Evolutionary conservation across 2,797 vertebrate species (phyloP).

Genomic region (Apogon hyalosoma): DNA sequence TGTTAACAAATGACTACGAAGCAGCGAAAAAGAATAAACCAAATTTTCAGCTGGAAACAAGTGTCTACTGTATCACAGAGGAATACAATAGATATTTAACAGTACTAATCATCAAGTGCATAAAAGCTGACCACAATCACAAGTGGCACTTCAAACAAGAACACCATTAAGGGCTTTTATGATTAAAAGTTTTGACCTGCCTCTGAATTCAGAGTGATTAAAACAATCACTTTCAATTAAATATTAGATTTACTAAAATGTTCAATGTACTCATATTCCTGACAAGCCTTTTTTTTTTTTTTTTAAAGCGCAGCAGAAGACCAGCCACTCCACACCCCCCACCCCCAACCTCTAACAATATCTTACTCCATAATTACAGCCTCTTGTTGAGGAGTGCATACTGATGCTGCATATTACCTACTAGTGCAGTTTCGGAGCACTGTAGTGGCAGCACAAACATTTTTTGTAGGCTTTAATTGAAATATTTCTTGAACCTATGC

Average conservation of each 20-base stretch:
- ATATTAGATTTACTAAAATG: constrained; percentile 78
- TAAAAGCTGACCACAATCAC: constrained; percentile 79
- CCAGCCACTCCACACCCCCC: constrained; percentile 46
- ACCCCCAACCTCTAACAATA: constrained; percentile 63
- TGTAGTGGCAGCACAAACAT: constrained; percentile 6
- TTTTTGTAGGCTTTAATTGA: constrained; percentile 19
- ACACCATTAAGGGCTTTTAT: constrained; percentile 81
- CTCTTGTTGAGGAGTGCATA: constrained; percentile 74
- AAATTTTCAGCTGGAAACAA: constrained; percentile 16
- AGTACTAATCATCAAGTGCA: constrained; percentile 76
- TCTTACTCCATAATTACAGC: constrained; percentile 79
- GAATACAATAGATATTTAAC: constrained; percentile 73
- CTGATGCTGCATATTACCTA: constrained; percentile 67
- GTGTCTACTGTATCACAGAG: constrained; percentile 41
- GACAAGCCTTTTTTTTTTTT: constrained; percentile 61
- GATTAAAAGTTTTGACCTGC: constrained; percentile 85
- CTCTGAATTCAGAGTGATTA: constrained; percentile 82
- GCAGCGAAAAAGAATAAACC: background rate
- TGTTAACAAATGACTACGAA: background rate
- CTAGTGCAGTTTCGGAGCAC: constrained; percentile 41
- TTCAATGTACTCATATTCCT: constrained; percentile 54
- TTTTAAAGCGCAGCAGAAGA: constrained; percentile 50
- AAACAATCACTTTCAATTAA: constrained; percentile 88
- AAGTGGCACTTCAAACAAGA: constrained; percentile 81
- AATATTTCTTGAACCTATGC: background rate